Base-by-base conservation (phyloP, 2,888 invertebrate species). In the Villa cingulata region DNA sequence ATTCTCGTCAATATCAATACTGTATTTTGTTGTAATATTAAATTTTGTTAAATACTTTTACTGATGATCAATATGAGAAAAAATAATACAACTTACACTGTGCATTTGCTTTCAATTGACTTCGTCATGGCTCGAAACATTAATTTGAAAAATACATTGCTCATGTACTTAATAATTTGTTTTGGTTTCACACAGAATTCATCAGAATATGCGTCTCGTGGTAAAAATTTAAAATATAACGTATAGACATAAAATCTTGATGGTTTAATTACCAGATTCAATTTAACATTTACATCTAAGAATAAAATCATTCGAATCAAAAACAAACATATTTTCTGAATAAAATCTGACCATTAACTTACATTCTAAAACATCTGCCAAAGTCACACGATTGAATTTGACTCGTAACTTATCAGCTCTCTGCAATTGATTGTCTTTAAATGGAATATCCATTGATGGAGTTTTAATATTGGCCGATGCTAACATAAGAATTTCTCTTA, bases 401-500 rank as follows among this genome's bases (percentile, higher is more conserved):
- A 80, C 74, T 48, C 82, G 73, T 15, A 95, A 64, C 49, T 73
- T 76, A 51, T 86, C 83, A 0, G 88, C 81, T 49, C 71, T 68
- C 15, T 70, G 69, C 38, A 70, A 65, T 5, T 77, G 57, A 57
- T 77, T 75, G 2, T 65, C 57, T 17, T 72, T 68, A 54, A 96
- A 86, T 0, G 95, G 95, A 55, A 95, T 83, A 60, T 92, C 91
- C 88, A 97, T 92, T 45, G 85, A 86, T 0, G 98, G 98, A 0
- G 98, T 98, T 68, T 91, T 90, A 14, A 96, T 86, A 51, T 83
- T 85, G n/a, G 79, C 80, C 1, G 91, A 86, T 0, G 95, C 96
- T 59, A 85, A 83, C 96, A 98, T 97, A 1, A 98, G 73, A 57
- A 98, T 94, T 76, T 98, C 98, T 57, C 95, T 73, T 6, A 98